phyloP scores from a whole-genome alignment of 2,888 invertebrate species.

The Limnephilus marmoratus region DNA sequence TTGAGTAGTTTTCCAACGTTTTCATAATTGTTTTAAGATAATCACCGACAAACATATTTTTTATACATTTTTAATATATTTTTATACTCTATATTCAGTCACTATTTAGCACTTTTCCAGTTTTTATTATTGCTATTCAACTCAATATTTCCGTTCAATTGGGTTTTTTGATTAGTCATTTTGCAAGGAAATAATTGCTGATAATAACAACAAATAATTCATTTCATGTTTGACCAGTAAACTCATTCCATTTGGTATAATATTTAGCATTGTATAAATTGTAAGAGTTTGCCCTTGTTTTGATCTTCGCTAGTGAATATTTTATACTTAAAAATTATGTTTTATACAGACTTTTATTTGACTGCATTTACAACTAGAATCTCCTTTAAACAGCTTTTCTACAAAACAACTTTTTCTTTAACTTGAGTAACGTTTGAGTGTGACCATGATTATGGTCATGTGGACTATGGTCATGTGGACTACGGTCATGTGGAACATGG shows the following conservation, averaged over 20 bases:
- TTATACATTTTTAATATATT: constrained; percentile 40
- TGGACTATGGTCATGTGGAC: no score
- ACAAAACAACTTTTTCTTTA: constrained; percentile 5
- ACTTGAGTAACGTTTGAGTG: background rate
- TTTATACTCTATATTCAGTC: constrained; percentile 41
- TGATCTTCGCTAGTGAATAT: background rate
- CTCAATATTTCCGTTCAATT: background rate
- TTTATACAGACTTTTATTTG: constrained; percentile 8
- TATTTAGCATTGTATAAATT: constrained; percentile 19
- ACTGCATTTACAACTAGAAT: constrained; percentile 30
- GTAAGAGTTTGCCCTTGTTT: constrained; percentile 24
- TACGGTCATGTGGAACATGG: no score
- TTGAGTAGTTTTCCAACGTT: constrained; percentile 16
- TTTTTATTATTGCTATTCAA: background rate
- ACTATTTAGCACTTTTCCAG: constrained; percentile 18
- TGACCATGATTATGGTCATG: background rate
- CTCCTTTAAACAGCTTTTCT: constrained; percentile 26
- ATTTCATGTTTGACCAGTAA: constrained; percentile 41
- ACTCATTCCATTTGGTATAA: constrained; percentile 39
- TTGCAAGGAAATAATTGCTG: background rate
- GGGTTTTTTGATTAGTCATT: background rate
- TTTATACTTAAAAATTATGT: background rate
- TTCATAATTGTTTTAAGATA: constrained; percentile 31
- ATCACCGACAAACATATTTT: constrained; percentile 33
- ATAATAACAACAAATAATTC: background rate